These are phyloP conservation scores for Lepidostoma basale DNA, from an alignment of 1,140 invertebrate genomes.

Conservation along the genomic window DNA sequence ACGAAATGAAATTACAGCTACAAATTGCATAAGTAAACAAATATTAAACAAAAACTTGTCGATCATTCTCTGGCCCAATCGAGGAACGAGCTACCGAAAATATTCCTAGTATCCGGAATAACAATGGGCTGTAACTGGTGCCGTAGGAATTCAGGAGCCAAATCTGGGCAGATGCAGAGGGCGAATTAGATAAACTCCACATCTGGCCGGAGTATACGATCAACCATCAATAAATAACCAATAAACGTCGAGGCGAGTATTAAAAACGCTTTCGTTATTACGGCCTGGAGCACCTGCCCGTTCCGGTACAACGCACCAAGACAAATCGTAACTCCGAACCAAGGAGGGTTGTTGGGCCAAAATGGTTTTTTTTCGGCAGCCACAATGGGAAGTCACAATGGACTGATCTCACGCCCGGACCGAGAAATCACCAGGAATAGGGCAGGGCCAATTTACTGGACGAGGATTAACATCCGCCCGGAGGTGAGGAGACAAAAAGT, in stretches of 20 bases:
- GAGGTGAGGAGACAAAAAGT: slow-evolving; percentile 8
- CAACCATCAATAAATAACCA: too few relatives aligned
- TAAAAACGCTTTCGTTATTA: background rate
- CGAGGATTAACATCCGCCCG: slow-evolving; percentile 37
- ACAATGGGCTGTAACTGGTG: too few relatives aligned
- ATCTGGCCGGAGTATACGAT: too few relatives aligned
- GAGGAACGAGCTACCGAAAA: too few relatives aligned
- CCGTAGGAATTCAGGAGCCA: slow-evolving; percentile 20
- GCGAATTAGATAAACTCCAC: too few relatives aligned
- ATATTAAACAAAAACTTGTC: too few relatives aligned
- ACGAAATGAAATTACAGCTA: too few relatives aligned
- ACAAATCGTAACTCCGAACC: slow-evolving; percentile 38
- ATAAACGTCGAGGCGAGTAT: too few relatives aligned
- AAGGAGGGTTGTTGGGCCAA: slow-evolving; percentile 22
- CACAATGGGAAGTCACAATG: slow-evolving; percentile 26
- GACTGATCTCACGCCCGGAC: slow-evolving; percentile 31
- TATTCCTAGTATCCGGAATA: too few relatives aligned
- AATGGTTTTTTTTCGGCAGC: slow-evolving; percentile 10
- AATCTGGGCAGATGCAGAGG: background rate
- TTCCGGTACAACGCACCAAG: slow-evolving; percentile 38
- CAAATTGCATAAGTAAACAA: too few relatives aligned
- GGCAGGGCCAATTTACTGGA: slow-evolving; percentile 32
- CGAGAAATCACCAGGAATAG: slow-evolving; percentile 32
- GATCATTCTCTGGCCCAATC: too few relatives aligned
- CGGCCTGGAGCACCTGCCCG: slow-evolving; percentile 34